Evolutionary conservation across 2,888 invertebrate genomes (phyloP).

Genomic region (Panzeria rudis): DNA sequence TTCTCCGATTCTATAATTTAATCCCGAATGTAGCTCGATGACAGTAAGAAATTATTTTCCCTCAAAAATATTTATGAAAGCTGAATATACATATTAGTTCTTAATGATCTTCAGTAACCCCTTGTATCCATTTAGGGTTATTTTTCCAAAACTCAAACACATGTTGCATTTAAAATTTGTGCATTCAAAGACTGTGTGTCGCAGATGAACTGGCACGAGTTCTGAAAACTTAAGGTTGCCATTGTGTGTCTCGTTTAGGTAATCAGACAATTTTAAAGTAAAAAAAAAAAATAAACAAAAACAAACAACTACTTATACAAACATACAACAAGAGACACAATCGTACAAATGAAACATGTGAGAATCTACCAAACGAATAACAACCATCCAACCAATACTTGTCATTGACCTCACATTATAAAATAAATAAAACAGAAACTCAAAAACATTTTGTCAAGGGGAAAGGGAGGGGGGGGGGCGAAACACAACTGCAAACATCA

Average conservation of each 20-base stretch:
- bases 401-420: constrained; percentile 68
- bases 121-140: constrained; percentile 29
- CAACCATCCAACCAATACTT: constrained; percentile 27
- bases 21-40: too few relatives aligned
- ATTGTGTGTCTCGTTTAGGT: constrained; percentile 54
- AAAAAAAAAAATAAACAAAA: constrained; percentile 8
- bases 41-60: too few relatives aligned
- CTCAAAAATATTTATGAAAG: too few relatives aligned
- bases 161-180: constrained; percentile 52
- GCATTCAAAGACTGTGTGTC: constrained; percentile 1
- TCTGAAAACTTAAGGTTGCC: constrained; percentile 55
- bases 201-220: constrained; percentile 69
- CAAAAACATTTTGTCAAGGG: background rate
- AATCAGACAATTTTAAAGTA: constrained; percentile 56
- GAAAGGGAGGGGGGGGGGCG: background rate
- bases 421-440: constrained; percentile 50
- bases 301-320: constrained; percentile 16
- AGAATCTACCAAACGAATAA: constrained; percentile 29
- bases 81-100: background rate
- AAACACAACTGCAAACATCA: background rate
- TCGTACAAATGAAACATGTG: constrained; percentile 45
- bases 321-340: constrained; percentile 21
- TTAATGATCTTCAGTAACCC: background rate
- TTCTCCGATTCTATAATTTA: too few relatives aligned
- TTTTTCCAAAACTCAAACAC: constrained; percentile 29